Evolutionary conservation across 1,140 invertebrate species (phyloP), one percentile per base, ranked within the genome.

Genomic region (Coptotermes formosanus): DNA sequence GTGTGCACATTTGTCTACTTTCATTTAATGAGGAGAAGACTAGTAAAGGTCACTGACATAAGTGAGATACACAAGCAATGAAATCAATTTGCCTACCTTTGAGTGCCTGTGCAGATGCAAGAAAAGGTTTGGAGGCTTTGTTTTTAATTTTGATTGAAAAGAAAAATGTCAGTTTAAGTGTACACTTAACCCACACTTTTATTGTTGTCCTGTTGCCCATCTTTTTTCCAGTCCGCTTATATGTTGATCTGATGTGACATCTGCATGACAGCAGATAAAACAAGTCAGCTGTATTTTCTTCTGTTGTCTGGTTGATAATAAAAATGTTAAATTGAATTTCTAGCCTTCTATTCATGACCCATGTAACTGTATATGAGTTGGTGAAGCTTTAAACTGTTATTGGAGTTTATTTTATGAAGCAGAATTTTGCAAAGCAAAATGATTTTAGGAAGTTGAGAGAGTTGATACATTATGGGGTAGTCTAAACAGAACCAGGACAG

Each of bases 281-380:
- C 25, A 64, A 75, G 25, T 25, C 64, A 75, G n/a, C 30, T 75
- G 25, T 75, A 75, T 75, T 75, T 75, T 30, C 8, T 75, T 75
- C n/a, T 75, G 64, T 75, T 75, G 64, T 75, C 64, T 14, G 25
- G n/a, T n/a, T 75, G n/a, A 75, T 75, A 75, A 75, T n/a, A 75
- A 30, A 75, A 75, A 75, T 75, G 64, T 75, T 75, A 75, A 75
- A 8, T 75, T 9, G 64, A 75, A 75, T 75, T 55, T 9, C 14
- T 55, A 55, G 52, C 52, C 52, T 55, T 55, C 14, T 55, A 21
- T 55, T 55, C 52, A 55, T 55, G 52, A 16, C 52, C 52, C 19
- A 21, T 19, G 14, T 16, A 55, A 55, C 19, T 55, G 19, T 55
- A 16, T 19, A 19, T 55, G 21, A 55, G 19, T 55, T 55, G 14